phyloP scores from a whole-genome alignment of 2,888 invertebrate genomes.

The Andrena camellia region DNA sequence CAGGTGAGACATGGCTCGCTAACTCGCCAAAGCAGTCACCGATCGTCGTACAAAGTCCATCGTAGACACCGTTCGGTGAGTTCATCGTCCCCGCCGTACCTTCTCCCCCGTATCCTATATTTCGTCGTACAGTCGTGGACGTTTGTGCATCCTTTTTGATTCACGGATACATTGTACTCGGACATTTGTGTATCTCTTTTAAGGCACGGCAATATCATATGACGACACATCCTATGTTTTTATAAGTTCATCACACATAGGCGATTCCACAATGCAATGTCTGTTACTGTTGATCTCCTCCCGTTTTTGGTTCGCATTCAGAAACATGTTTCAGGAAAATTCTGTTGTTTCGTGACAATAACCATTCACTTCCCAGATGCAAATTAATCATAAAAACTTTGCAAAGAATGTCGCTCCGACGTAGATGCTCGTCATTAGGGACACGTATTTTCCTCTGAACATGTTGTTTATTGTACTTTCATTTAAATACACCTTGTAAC shows the following conservation, averaged over 20 bases:
- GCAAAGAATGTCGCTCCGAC: not conserved
- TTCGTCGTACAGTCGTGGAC: conserved; percentile 60
- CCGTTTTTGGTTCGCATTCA: conserved; percentile 28
- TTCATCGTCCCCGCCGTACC: conserved; percentile 76
- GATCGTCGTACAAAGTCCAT: conserved; percentile 89
- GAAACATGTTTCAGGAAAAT: conserved; percentile 38
- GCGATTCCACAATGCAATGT: conserved; percentile 15
- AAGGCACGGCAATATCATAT: conserved; percentile 39
- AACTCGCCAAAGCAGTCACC: conserved; percentile 88
- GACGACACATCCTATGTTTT: conserved; percentile 42
- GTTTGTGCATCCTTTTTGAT: conserved; percentile 60
- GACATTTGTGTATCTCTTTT: conserved; percentile 58
- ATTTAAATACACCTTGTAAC: conserved; percentile 30
- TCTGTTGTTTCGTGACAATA: conserved; percentile 4
- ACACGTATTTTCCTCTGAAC: conserved; percentile 24
- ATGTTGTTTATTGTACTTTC: conserved; percentile 28
- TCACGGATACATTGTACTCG: conserved; percentile 42
- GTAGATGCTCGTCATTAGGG: conserved; percentile 19
- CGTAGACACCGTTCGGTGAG: conserved; percentile 91
- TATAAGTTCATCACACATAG: conserved; percentile 26
- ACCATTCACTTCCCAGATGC: conserved; percentile 16
- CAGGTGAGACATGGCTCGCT: conserved; percentile 91
- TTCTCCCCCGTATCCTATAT: conserved; percentile 52
- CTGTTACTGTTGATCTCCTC: conserved; percentile 35
- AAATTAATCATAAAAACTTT: conserved; percentile 10